Base-by-base conservation (phyloP, 2,888 invertebrate genomes). In the Agapetus fuscipes region DNA sequence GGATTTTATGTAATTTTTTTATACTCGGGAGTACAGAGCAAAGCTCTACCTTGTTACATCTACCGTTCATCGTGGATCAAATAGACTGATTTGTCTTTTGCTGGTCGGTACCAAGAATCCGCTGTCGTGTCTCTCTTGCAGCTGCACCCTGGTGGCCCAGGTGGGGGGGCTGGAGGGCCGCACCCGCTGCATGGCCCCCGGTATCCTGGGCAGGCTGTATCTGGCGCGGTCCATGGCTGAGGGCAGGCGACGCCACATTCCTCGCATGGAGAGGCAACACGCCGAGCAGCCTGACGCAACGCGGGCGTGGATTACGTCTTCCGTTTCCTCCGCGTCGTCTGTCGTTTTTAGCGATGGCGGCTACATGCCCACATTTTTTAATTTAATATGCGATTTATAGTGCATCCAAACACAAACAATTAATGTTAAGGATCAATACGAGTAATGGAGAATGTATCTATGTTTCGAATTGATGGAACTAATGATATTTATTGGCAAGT, bases 91-190 rank as follows among this genome's bases (percentile, higher is more conserved):
- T n/a, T n/a, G n/a, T n/a, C n/a, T n/a, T n/a, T n/a, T n/a, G n/a
- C n/a, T n/a, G n/a, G n/a, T n/a, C 34, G 14, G 35, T 48, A 48
- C 47, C 47, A 38, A 35, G 33, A 42, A 48, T 29, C 47, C 45
- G 32, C 47, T 48, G 42, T 48, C 47, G 20, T 6, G 4, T 9
- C 28, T 44, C 40, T 14, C 42, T 39, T 15, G 44, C 45, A 7
- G 47, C 2, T 42, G 48, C 3, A 38, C 38, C 10, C 48, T 37
- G 30, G 41, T 43, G 24, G 45, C 48, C 45, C 45, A 45, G n/a
- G 30, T 34, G 20, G 34, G 35, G 14, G 25, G 13, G 34, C 28
- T 10, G 37, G 32, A 10, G 30, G 20, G 17, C 27, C 25, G 11
- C 17, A 26, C 27, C 26, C 14, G 10, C 36, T 29, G 20, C 24